A percentile compares a stretch with the other conserved stretches of the same genome.
phyloP scores from a whole-genome alignment of 2,113 vertebrate species.

The Dipodomys ordii region DNA sequence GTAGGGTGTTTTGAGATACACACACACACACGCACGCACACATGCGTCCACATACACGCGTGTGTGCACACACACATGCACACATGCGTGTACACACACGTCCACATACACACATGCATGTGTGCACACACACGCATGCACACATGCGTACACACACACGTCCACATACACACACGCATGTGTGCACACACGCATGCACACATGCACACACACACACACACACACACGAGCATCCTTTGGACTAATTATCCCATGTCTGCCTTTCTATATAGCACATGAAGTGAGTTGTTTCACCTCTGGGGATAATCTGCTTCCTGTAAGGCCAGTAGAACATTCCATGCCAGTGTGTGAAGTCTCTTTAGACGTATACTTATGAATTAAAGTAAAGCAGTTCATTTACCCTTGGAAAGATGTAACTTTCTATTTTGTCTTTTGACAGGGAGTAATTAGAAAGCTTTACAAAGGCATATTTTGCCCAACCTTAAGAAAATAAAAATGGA shows the following conservation, averaged over 20 bases:
- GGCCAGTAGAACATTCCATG: neutral
- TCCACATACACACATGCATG: too few species aligned
- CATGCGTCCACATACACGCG: too few species aligned
- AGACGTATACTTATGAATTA: constrained; percentile 26
- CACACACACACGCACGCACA: too few species aligned
- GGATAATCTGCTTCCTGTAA: neutral
- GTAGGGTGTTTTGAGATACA: neutral
- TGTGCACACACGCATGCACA: too few species aligned
- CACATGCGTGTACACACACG: too few species aligned
- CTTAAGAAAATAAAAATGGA: constrained; percentile 5
- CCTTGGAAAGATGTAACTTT: constrained; percentile 47
- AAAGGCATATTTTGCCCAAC: constrained; percentile 37
- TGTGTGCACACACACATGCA: too few species aligned
- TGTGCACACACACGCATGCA: too few species aligned
- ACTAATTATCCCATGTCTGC: neutral
- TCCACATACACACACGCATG: too few species aligned
- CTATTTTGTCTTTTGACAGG: constrained; percentile 46
- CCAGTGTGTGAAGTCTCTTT: constrained; percentile 35
- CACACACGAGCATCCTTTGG: neutral
- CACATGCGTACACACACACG: too few species aligned
- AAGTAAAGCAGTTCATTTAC: constrained; percentile 22
- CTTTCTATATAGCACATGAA: constrained; percentile 24
- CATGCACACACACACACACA: too few species aligned
- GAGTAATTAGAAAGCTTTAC: constrained; percentile 37
- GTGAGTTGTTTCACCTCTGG: neutral